Evolutionary conservation across 2,888 invertebrate genomes (phyloP).

Genomic region (Morpho helenor): DNA sequence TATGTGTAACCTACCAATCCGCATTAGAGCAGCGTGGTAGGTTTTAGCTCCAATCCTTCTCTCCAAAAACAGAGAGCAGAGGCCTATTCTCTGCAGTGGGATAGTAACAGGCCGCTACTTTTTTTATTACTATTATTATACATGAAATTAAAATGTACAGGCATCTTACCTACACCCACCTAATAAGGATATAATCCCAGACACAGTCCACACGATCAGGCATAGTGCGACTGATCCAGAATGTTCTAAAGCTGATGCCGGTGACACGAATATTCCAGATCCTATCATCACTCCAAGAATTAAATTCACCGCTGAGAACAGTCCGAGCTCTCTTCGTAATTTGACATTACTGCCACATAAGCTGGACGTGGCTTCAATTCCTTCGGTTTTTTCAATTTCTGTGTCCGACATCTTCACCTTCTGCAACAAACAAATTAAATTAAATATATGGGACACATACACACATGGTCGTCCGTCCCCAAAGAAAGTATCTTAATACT

Average conservation of each 20-base stretch:
- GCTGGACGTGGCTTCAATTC: conserved; percentile 28
- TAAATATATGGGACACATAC: neutral
- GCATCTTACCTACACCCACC: conserved; percentile 80
- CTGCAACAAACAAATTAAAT: conserved; percentile 32
- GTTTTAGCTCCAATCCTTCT: no score
- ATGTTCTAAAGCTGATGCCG: conserved; percentile 85
- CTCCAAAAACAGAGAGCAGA: no score
- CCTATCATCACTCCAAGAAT: conserved; percentile 95
- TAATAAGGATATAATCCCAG: conserved; percentile 88
- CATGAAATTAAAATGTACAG: conserved; percentile 25
- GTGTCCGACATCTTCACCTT: conserved; percentile 44
- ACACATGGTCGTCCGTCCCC: neutral
- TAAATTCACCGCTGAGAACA: conserved; percentile 89
- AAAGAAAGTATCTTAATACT: no score
- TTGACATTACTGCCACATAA: conserved; percentile 68
- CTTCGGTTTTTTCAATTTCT: conserved; percentile 40
- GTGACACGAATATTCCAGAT: conserved; percentile 93
- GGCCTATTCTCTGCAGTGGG: no score
- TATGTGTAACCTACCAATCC: no score
- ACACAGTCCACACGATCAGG: conserved; percentile 87
- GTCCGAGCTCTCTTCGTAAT: conserved; percentile 86
- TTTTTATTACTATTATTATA: neutral
- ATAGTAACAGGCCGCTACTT: no score
- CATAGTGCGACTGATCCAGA: conserved; percentile 90
- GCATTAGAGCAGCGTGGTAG: no score